Evolutionary conservation across 2,888 invertebrate species (phyloP).

Genomic region (Psylliodes chrysocephalus): DNA sequence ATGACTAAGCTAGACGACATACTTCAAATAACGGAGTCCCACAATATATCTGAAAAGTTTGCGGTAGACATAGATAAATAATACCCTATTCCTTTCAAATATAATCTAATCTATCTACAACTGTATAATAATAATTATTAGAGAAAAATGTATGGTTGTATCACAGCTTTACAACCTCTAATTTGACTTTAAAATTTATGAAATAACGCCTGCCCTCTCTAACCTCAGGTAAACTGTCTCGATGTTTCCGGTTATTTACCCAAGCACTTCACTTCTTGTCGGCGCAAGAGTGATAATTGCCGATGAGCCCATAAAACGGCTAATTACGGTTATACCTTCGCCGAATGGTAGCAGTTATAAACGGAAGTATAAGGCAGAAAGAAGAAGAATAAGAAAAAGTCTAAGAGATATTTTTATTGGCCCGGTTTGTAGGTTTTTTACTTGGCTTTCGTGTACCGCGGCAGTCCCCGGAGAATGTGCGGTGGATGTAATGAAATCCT

Average conservation of each 20-base stretch:
- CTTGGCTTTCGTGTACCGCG: constrained; percentile 22
- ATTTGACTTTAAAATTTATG: too few species aligned
- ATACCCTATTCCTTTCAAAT: too few species aligned
- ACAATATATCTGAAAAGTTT: too few species aligned
- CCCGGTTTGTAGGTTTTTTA: constrained; percentile 27
- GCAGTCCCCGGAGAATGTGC: constrained; percentile 25
- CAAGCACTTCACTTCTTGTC: constrained; percentile 42
- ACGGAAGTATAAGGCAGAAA: constrained; percentile 34
- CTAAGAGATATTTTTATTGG: constrained; percentile 33
- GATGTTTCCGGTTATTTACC: constrained; percentile 48
- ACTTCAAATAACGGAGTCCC: too few species aligned
- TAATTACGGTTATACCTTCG: constrained; percentile 41
- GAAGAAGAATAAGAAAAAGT: constrained; percentile 34
- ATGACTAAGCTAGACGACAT: too few species aligned
- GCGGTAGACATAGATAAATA: too few species aligned
- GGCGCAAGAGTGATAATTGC: constrained; percentile 37
- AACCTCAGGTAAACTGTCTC: not conserved
- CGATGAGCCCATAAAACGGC: constrained; percentile 41
- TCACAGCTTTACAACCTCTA: too few species aligned
- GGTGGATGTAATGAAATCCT: constrained; percentile 31
- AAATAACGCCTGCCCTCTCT: constrained; percentile 18
- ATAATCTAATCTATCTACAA: too few species aligned
- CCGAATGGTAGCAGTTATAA: constrained; percentile 32
- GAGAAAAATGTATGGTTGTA: too few species aligned
- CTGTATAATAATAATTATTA: too few species aligned